Evolutionary conservation across 2,113 vertebrate species (phyloP).

Genomic region (Nibea albiflora): DNA sequence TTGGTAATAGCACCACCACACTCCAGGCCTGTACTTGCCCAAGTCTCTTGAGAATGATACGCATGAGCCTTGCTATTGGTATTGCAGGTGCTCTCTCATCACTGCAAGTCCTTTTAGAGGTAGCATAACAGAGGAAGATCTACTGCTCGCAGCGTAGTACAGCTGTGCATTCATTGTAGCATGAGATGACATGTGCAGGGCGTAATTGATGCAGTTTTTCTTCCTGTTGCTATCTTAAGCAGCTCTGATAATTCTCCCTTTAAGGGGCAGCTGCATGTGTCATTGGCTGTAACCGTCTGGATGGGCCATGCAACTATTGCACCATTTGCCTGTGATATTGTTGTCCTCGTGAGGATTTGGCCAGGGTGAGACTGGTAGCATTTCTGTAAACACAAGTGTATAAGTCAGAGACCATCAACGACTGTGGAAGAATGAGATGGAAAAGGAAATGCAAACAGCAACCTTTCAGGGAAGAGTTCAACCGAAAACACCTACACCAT

Average conservation of each 20-base stretch:
- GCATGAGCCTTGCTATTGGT: background rate
- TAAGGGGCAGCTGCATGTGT: background rate
- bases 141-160: background rate
- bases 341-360: background rate
- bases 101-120: background rate
- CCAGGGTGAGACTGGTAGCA: background rate
- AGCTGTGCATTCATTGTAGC: background rate
- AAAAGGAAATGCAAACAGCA: background rate
- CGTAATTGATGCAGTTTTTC: background rate
- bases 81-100: background rate
- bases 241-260: background rate
- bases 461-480: background rate
- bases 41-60: constrained; percentile 5
- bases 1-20: constrained; percentile 6
- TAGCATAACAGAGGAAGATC: background rate
- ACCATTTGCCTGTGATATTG: background rate
- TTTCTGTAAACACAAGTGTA: background rate
- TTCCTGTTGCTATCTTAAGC: background rate
- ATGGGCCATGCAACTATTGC: background rate
- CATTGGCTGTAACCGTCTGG: background rate
- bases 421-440: background rate
- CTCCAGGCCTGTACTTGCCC: background rate
- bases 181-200: background rate
- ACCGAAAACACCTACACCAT: too few relatives aligned
- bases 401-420: background rate